Evolutionary conservation across 2,888 invertebrate species (phyloP), one percentile per base, ranked within the genome.

Genomic region (Rhorus exstirpatorius): DNA sequence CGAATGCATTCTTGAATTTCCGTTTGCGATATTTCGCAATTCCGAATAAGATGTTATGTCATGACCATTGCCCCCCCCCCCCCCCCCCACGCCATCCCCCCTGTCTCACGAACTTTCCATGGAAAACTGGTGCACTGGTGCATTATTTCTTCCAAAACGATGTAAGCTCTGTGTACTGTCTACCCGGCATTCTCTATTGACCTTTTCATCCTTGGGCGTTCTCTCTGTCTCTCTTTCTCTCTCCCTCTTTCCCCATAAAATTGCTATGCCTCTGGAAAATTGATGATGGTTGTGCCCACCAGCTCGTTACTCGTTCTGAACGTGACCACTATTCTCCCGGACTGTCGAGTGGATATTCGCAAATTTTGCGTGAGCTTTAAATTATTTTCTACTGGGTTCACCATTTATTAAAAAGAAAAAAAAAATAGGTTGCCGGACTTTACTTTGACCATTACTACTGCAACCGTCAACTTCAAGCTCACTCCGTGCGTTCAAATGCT

Each of bases 201-300:
- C n/a, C 67, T 21, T 67, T 76, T 67, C 76, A 65, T 1, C 65
- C 31, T n/a, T n/a, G n/a, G n/a, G n/a, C n/a, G n/a, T n/a, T n/a
- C n/a, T n/a, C n/a, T n/a, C n/a, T n/a, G n/a, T n/a, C n/a, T n/a
- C n/a, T 10, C 76, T 65, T 58, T 12, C 55, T 31, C 75, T 10
- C 67, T 65, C 58, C 7, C 65, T 44, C 65, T 75, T 41, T 76
- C 31, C 6, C 76, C 67, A 76, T 76, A 46, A 67, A 65, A 41
- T 67, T 67, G 75, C 63, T 65, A 75, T 44, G 53, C 74, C 53
- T 53, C 17, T 49, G 75, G 55, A 65, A 46, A 75, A 65, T 14
- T 26, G 55, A 12, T 41, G 49, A 21, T 3, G 35, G 10, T 31
- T 14, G 3, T 31, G 31, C 6, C 6, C 31, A 6, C 2, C 31